phyloP scores from a whole-genome alignment of 2,113 vertebrate species.

The Malurus elegans region DNA sequence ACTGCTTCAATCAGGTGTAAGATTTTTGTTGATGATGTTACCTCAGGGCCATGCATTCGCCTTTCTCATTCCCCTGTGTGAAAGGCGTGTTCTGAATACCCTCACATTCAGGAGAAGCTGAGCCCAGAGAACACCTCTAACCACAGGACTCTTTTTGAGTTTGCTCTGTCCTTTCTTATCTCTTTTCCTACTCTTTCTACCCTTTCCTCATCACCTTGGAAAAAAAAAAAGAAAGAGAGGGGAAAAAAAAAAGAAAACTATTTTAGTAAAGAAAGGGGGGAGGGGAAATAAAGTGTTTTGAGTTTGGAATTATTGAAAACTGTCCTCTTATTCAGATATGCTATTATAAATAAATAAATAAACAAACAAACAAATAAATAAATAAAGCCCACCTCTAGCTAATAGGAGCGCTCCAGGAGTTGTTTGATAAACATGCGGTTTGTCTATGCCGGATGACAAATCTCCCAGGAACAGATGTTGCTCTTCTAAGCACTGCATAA shows the following conservation, averaged over 20 bases:
- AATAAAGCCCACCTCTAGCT: not conserved
- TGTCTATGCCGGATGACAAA: not conserved
- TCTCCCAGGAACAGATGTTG: not conserved
- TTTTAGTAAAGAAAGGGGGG: not conserved
- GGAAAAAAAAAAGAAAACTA: not conserved
- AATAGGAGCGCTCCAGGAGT: not conserved
- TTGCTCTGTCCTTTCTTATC: not conserved
- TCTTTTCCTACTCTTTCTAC: not conserved
- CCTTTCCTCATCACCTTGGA: not conserved
- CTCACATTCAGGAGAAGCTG: not conserved
- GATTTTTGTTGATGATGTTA: not conserved
- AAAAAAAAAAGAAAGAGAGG: not conserved
- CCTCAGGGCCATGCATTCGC: not conserved
- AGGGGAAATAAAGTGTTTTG: not conserved
- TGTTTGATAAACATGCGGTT: not conserved
- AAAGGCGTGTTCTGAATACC: accelerated
- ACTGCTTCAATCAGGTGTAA: not conserved
- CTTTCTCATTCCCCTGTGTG: not conserved
- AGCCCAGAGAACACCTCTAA: not conserved
- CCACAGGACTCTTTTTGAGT: accelerated
- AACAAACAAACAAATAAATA: not conserved
- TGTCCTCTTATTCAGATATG: not conserved
- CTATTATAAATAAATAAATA: not conserved
- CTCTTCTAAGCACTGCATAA: not conserved
- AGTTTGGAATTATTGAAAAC: not conserved